Evolutionary conservation across 37 sponge, comb jelly and placozoan genomes (phyloP).

Genomic region (Ianthella basta): DNA sequence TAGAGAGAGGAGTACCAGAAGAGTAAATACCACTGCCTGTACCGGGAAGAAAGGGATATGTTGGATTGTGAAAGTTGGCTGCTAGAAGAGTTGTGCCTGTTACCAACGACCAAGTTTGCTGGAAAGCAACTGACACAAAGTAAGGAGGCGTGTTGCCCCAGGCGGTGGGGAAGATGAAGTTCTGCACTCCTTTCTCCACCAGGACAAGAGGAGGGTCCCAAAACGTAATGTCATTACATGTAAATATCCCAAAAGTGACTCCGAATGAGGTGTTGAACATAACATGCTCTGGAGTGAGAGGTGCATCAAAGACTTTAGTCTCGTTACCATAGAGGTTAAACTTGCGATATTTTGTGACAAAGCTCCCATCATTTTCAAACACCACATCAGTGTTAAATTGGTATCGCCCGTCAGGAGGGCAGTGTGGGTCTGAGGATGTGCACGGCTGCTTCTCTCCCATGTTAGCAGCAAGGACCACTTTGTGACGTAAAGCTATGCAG

Average conservation of each 20-base stretch:
- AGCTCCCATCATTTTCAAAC: conserved; percentile 57
- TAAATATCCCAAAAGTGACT: conserved; percentile 69
- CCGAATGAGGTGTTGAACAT: conserved; percentile 62
- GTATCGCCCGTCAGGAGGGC: conserved; percentile 49
- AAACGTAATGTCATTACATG: conserved; percentile 72
- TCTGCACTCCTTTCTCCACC: conserved; percentile 44
- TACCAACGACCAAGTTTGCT: conserved; percentile 57
- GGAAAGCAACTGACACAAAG: conserved; percentile 34
- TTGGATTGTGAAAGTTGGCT: conserved; percentile 54
- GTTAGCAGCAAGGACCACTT: conserved; percentile 44
- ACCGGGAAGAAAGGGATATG: not conserved
- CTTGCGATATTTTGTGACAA: conserved; percentile 74
- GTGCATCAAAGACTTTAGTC: not conserved
- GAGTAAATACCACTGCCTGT: conserved; percentile 76
- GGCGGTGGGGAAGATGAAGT: conserved; percentile 62
- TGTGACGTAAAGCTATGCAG: conserved; percentile 43
- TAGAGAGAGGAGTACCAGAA: too few relatives aligned
- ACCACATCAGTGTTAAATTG: conserved; percentile 73
- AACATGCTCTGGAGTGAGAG: not conserved
- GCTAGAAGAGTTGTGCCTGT: conserved; percentile 45
- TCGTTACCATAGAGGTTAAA: conserved; percentile 50
- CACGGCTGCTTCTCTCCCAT: conserved; percentile 54
- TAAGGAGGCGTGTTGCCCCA: conserved; percentile 65
- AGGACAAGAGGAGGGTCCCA: conserved; percentile 30
- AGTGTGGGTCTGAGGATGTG: not conserved